Percentiles rank a stretch among this genome's conserved stretches.
These are phyloP conservation scores for Phyllostomus discolor DNA, from an alignment of 2,113 vertebrate genomes.

Conservation along the genomic window DNA sequence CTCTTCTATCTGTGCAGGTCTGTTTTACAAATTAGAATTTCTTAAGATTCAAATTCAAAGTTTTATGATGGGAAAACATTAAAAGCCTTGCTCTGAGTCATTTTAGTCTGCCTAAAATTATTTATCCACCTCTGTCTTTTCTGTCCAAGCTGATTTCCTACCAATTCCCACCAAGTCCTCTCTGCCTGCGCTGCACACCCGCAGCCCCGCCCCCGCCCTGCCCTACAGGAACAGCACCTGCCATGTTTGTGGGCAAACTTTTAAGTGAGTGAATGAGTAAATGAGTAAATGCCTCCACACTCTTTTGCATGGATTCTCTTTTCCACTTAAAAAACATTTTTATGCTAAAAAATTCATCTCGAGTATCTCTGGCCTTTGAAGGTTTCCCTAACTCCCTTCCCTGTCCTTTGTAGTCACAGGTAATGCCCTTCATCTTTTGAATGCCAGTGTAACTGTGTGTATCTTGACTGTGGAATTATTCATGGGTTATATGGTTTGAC, in stretches of 20 bases:
- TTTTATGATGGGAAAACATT: background rate
- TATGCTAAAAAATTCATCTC: background rate
- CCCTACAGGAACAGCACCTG: fast-evolving
- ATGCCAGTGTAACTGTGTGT: fast-evolving
- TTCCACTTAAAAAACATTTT: background rate
- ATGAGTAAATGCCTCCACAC: background rate
- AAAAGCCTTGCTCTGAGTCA: background rate
- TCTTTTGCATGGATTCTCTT: background rate
- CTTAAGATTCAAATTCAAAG: background rate
- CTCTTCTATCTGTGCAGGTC: background rate
- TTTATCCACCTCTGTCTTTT: background rate
- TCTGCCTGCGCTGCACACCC: background rate
- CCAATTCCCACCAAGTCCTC: background rate
- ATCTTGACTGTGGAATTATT: background rate
- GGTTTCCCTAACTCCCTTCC: no score
- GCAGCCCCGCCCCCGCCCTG: no score
- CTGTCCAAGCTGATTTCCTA: background rate
- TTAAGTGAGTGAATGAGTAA: background rate
- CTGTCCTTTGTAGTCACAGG: background rate
- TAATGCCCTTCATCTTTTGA: background rate
- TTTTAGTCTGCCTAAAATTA: background rate
- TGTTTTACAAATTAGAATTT: background rate
- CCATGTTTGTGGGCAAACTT: no score
- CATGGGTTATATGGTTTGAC: background rate
- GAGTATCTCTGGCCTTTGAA: background rate